Percentiles rank a stretch among this genome's conserved stretches.
Evolutionary conservation across 2,888 invertebrate genomes (phyloP).

Genomic region (Cheilosia urbana): DNA sequence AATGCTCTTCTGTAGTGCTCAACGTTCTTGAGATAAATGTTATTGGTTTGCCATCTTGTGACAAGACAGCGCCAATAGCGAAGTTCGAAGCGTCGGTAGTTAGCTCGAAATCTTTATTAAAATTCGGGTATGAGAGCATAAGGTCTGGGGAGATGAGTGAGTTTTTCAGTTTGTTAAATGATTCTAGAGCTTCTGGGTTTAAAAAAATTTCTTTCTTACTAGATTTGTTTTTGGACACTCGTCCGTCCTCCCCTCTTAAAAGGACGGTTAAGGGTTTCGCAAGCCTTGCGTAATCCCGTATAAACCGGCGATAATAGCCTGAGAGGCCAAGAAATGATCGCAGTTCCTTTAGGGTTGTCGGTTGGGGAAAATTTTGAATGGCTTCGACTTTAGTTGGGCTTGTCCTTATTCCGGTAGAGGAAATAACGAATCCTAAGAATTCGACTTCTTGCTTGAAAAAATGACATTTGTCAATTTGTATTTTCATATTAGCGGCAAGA

Average conservation of each 20-base stretch:
- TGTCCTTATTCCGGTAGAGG: too few relatives aligned
- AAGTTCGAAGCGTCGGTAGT: too few relatives aligned
- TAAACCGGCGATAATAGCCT: slow-evolving; percentile 41
- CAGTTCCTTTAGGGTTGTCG: slow-evolving; percentile 45
- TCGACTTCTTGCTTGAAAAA: too few relatives aligned
- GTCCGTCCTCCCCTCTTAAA: slow-evolving; percentile 59
- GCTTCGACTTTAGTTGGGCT: slow-evolving; percentile 47
- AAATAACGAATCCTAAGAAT: too few relatives aligned
- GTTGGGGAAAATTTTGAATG: slow-evolving; percentile 39
- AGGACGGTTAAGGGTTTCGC: slow-evolving; percentile 39
- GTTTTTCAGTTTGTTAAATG: slow-evolving; percentile 13
- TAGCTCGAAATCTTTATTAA: not conserved
- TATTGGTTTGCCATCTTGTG: slow-evolving; percentile 16
- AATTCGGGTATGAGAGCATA: slow-evolving; percentile 18
- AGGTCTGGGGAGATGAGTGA: too few relatives aligned
- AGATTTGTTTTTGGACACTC: slow-evolving; percentile 38
- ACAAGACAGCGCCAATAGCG: not conserved
- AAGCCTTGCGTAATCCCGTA: slow-evolving; percentile 17
- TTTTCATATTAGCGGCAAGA: too few relatives aligned
- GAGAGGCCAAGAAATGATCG: slow-evolving; percentile 44
- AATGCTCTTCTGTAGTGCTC: slow-evolving; percentile 14
- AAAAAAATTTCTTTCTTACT: not conserved
- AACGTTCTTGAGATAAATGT: slow-evolving; percentile 31
- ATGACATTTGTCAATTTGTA: too few relatives aligned
- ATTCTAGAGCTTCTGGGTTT: not conserved